Evolutionary conservation across 2,113 vertebrate genomes (phyloP), one percentile per base, ranked within the genome.

Genomic region (Neomonachus schauinslandi): DNA sequence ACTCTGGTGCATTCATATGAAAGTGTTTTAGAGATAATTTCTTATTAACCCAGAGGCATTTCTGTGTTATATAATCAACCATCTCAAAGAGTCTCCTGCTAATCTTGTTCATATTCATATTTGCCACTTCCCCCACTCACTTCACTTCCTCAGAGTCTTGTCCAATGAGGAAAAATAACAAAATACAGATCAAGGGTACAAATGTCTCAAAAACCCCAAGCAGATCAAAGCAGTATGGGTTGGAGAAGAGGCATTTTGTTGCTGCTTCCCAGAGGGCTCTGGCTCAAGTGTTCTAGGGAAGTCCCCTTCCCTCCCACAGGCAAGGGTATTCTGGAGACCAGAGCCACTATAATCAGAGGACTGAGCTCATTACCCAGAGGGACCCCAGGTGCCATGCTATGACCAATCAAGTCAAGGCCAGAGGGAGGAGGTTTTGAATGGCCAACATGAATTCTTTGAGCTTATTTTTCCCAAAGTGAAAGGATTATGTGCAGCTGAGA

Each of bases 1-100:
- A 42, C 5, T 87, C 36, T 12, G 1, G 4, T 61, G 61, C 2
- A 1, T 15, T 31, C 36, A 1, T 1, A 12, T 0, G 18, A n/a
- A 36, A 74, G 49, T 46, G 74, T 33, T 76, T 85, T 80, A 39
- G 61, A 90, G 46, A 55, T 26, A 19, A 77, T 28, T 72, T 67
- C 36, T 79, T 39, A 61, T 8, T n/a, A 55, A 72, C 21, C 46
- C 18, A 53, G n/a, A 51, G 74, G 13, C 18, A 39, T 67, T 21
- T 49, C 13, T 76, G 61, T 77, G 5, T 59, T 85, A 76, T 87
- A 28, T 19, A 2, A 36, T 63, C 71, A 71, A 16, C 36, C 33
- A 63, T 7, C 18, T 61, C 31, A 28, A 53, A 72, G 46, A 51
- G 13, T n/a, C 13, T 93, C 16, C 15, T 28, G 28, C 61, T 77